Conservation (phyloP, 2,797 vertebrate species). For the Otolemur crassicaudatus region DNA sequence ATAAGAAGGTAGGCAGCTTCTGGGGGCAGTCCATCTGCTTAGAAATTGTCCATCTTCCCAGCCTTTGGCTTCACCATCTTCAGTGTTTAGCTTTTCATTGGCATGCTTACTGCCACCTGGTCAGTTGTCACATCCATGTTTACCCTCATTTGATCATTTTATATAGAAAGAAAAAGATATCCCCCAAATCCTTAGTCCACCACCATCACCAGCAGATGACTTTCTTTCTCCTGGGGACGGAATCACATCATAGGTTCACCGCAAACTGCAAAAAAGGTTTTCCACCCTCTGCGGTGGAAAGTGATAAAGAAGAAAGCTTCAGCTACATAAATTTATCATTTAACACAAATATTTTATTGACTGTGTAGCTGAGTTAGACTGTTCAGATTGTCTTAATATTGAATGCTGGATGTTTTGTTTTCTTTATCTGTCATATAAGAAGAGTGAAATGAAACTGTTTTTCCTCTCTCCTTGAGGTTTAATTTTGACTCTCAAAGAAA, state of each 20-base stretch:
- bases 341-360: background rate
- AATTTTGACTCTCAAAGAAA: background rate
- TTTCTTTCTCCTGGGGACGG: background rate
- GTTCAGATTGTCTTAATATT: background rate
- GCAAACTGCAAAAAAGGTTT: background rate
- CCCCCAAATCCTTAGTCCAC: background rate
- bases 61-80: background rate
- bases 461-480: background rate
- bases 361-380: background rate
- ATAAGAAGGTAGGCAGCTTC: background rate
- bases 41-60: background rate
- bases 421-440: background rate
- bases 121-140: background rate
- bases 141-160: background rate
- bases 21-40: background rate
- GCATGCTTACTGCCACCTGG: background rate
- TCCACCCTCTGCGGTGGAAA: background rate
- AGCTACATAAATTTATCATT: background rate
- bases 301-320: background rate
- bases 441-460: background rate
- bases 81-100: background rate
- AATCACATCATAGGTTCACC: background rate
- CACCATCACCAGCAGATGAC: background rate
- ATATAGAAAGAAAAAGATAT: background rate
- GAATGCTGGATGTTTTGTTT: background rate